Conservation (phyloP, 2,888 invertebrate species). For the Cephus pulcher region DNA sequence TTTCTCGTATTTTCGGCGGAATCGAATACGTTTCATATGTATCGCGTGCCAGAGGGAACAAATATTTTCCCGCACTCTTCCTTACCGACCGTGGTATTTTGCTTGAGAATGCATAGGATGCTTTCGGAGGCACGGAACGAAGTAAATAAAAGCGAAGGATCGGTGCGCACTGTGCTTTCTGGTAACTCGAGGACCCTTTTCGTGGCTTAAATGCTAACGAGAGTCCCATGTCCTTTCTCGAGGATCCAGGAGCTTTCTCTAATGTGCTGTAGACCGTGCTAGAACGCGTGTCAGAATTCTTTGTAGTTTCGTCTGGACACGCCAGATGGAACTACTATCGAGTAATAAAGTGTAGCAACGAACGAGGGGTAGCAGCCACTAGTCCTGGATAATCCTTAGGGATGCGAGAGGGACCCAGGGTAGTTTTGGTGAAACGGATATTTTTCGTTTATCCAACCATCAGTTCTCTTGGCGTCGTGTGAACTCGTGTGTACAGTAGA, state of each 20-base stretch:
- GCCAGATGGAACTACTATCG: background rate
- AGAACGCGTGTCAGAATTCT: background rate
- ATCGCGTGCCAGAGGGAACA: background rate
- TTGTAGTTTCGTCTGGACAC: background rate
- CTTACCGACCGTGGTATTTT: background rate
- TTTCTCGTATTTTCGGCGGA: no score
- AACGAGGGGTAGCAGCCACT: constrained; percentile 29
- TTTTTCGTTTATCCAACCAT: background rate
- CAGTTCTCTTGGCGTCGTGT: background rate
- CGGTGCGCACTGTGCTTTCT: background rate
- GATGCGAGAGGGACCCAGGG: background rate
- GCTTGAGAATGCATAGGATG: background rate
- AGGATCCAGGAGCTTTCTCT: background rate
- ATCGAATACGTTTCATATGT: background rate
- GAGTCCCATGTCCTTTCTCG: background rate
- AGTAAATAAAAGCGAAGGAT: background rate
- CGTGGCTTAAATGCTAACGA: background rate
- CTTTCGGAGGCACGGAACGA: background rate
- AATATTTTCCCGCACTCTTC: background rate
- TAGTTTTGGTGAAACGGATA: background rate
- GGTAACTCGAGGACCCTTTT: background rate
- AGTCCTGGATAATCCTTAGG: constrained; percentile 35
- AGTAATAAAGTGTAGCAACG: constrained; percentile 30
- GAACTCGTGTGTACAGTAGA: background rate
- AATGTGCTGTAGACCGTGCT: background rate